A percentile compares a stretch with the other conserved stretches of the same genome.
Conservation (phyloP, 2,888 invertebrate genomes). For the Parelbella ahira region DNA sequence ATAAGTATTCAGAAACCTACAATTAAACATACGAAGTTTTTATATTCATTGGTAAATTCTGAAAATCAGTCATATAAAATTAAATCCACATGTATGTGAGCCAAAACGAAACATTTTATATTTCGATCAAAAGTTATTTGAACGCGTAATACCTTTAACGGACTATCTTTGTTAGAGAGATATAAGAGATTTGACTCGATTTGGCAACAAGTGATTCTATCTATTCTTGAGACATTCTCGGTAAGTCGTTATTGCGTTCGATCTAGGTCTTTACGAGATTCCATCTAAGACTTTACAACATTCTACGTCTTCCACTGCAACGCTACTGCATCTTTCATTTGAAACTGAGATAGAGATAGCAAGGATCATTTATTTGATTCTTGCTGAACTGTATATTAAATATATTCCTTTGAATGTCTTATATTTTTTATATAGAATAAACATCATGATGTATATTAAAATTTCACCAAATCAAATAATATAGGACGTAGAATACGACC, state of each 20-base stretch:
- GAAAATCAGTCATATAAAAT: too few relatives aligned
- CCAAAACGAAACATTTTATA: too few relatives aligned
- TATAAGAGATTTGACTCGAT: constrained; percentile 15
- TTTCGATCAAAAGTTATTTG: too few relatives aligned
- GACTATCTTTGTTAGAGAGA: neutral
- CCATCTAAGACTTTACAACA: constrained; percentile 14
- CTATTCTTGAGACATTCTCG: constrained; percentile 19
- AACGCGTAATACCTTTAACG: constrained; percentile 2
- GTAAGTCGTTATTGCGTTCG: constrained; percentile 21
- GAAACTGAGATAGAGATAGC: constrained; percentile 2
- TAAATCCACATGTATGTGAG: too few relatives aligned
- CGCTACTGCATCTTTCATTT: constrained; percentile 11
- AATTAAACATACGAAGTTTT: too few relatives aligned
- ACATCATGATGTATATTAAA: too few relatives aligned
- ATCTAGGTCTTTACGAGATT: constrained; percentile 21
- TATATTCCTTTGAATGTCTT: too few relatives aligned
- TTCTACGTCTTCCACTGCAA: constrained; percentile 10
- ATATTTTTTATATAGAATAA: too few relatives aligned
- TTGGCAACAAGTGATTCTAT: constrained; percentile 25
- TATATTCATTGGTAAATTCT: too few relatives aligned
- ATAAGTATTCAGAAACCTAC: too few relatives aligned
- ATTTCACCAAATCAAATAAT: too few relatives aligned
- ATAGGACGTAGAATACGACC: too few relatives aligned
- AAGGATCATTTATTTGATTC: constrained; percentile 4
- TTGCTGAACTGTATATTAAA: neutral